Evolutionary conservation across 2,888 invertebrate species (phyloP), one percentile per base, ranked within the genome.

Genomic region (Congeria kusceri): DNA sequence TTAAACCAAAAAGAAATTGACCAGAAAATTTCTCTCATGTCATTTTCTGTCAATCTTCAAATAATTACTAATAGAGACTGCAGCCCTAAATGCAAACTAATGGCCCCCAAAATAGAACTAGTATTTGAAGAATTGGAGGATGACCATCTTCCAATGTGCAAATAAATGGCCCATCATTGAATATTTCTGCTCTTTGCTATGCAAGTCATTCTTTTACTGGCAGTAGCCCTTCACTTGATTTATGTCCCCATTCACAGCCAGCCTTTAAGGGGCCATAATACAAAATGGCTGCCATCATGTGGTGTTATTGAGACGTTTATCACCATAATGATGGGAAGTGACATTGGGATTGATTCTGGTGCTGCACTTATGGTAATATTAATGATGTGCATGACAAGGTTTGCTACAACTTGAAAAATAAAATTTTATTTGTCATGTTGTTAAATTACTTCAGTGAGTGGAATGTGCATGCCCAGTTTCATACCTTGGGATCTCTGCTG

Each of bases 251-350:
- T 56, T 61, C 58, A 47, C 53, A 68, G 74, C 77, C 71, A 69
- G 74, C 23, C 71, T 46, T 53, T 49, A 58, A 59, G 80, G 70
- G 76, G 66, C 67, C 78, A 58, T 61, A 59, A 53, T 59, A 69
- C 71, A 72, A 77, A 79, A 83, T 71, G 64, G 77, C 79, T 71
- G 74, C 77, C 75, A 57, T n/a, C n/a, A 44, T 39, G 23, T 29
- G 58, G 59, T 46, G 53, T 73, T 77, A 79, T 83, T 71, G 63
- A 68, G 77, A 67, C 77, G 74, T 80, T 64, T 39, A 70, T 79
- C 79, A 77, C 64, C 32, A 15, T 53, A 71, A 71, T 79, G 79
- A 80, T 74, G 71, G 61, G 58, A 47, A 32, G 32, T 20, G 59
- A 9, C 44, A 59, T 61, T 69, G 25, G 15, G 13, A 29, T 25